A percentile compares a stretch with the other conserved stretches of the same genome.
Evolutionary conservation across 2,888 invertebrate species (phyloP).

Genomic region (Drosophila falleni): DNA sequence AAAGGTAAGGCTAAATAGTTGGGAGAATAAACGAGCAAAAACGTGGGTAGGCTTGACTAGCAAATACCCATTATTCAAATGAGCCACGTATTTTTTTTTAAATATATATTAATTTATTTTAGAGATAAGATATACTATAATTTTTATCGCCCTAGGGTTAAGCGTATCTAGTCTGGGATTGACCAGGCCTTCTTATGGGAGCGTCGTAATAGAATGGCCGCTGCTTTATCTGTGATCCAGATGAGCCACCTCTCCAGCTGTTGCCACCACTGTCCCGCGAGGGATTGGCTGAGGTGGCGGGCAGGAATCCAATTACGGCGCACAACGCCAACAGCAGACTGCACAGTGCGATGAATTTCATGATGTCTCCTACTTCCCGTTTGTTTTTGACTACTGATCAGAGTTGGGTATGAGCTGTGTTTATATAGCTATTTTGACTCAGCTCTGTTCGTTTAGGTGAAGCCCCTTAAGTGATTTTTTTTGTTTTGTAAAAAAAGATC

Average conservation of each 20-base stretch:
- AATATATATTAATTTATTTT: conserved; percentile 14
- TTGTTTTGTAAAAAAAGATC: neutral
- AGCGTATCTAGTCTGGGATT: conserved; percentile 63
- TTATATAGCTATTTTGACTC: conserved; percentile 41
- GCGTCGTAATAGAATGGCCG: conserved; percentile 60
- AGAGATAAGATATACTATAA: neutral
- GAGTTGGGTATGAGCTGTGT: neutral
- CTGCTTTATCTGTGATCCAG: conserved; percentile 4
- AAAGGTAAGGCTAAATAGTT: conserved; percentile 22
- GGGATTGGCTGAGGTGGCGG: conserved; percentile 23
- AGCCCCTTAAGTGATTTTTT: conserved; percentile 45
- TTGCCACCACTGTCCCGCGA: conserved; percentile 56
- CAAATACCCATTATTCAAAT: neutral
- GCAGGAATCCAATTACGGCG: conserved; percentile 24
- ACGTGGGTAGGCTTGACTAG: no score
- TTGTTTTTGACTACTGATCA: conserved; percentile 18
- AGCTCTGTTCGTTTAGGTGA: conserved; percentile 26
- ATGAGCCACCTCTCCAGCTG: conserved; percentile 36
- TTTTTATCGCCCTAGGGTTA: conserved; percentile 22
- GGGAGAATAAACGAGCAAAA: neutral
- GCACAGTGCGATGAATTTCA: conserved; percentile 55
- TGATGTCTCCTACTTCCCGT: conserved; percentile 19
- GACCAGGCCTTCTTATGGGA: conserved; percentile 48
- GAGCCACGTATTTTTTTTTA: neutral
- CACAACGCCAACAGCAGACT: conserved; percentile 45